A percentile compares a stretch with the other conserved stretches of the same genome.
These are phyloP conservation scores for Chlorocebus sabaeus DNA, from an alignment of 2,113 vertebrate species.

Conservation along the genomic window DNA sequence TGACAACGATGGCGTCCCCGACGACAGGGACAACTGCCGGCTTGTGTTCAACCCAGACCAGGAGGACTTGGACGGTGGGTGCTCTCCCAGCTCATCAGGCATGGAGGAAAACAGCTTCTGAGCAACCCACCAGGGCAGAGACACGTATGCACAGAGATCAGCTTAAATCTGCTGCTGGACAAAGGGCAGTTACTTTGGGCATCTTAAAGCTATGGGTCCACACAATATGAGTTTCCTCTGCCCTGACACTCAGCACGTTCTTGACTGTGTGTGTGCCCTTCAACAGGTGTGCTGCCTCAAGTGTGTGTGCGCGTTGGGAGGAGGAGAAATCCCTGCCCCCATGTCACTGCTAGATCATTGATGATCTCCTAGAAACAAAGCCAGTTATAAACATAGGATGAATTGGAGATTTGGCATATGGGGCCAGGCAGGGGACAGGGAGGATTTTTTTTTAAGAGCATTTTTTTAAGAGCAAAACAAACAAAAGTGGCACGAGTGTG, in stretches of 20 bases:
- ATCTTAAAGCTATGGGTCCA: not conserved
- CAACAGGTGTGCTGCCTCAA: too few species aligned
- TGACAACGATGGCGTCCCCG: conserved; percentile 95
- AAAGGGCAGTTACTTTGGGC: not conserved
- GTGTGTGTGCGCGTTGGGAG: rapidly evolving
- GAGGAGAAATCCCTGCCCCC: too few species aligned
- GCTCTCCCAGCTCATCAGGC: too few species aligned
- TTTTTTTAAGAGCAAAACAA: not conserved
- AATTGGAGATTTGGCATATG: too few species aligned
- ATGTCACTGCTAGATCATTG: not conserved
- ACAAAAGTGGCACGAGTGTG: rapidly evolving
- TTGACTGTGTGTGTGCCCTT: not conserved
- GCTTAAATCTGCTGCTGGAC: not conserved
- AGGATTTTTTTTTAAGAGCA: not conserved
- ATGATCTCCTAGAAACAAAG: not conserved
- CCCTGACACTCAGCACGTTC: not conserved
- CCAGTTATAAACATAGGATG: too few species aligned
- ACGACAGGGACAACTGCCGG: conserved; percentile 96
- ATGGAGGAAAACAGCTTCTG: not conserved
- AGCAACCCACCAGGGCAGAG: not conserved
- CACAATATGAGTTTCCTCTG: not conserved
- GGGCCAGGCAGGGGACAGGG: not conserved
- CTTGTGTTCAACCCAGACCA: conserved; percentile 93
- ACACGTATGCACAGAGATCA: not conserved
- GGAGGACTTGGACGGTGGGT: conserved; percentile 92